A percentile compares a stretch with the other conserved stretches of the same genome.
These are phyloP conservation scores for Corythornis madagascariensis DNA, from an alignment of 2,113 vertebrate species.

Conservation along the genomic window DNA sequence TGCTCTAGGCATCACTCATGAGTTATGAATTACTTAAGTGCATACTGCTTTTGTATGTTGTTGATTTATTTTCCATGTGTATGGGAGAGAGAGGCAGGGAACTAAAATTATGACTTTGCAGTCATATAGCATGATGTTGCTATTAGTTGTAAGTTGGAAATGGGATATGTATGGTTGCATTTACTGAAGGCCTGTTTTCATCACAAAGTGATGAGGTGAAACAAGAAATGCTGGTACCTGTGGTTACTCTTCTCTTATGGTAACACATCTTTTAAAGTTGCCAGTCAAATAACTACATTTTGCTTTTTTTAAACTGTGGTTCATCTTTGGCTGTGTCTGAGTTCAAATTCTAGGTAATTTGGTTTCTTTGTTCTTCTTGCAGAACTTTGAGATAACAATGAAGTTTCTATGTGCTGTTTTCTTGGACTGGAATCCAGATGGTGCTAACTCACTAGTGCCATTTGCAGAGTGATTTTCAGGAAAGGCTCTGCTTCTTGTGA, in stretches of 20 bases:
- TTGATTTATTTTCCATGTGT: accelerated
- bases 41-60: accelerated
- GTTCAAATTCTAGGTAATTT: neutral
- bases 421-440: accelerated
- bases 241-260: neutral
- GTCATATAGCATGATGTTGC: neutral
- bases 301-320: neutral
- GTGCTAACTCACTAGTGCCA: neutral
- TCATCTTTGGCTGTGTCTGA: neutral
- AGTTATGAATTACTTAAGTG: neutral
- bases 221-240: neutral
- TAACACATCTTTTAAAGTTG: neutral
- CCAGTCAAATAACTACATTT: neutral
- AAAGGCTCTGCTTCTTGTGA: neutral
- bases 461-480: neutral
- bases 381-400: neutral
- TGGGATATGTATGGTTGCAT: accelerated
- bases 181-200: neutral
- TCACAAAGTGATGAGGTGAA: neutral
- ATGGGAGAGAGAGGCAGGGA: neutral
- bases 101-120: neutral
- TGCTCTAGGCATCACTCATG: neutral
- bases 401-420: neutral
- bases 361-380: neutral
- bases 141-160: neutral